A percentile compares a stretch with the other conserved stretches of the same genome.
These are phyloP conservation scores for Rhabdomys pumilio DNA, from an alignment of 2,797 vertebrate species.

Conservation along the genomic window DNA sequence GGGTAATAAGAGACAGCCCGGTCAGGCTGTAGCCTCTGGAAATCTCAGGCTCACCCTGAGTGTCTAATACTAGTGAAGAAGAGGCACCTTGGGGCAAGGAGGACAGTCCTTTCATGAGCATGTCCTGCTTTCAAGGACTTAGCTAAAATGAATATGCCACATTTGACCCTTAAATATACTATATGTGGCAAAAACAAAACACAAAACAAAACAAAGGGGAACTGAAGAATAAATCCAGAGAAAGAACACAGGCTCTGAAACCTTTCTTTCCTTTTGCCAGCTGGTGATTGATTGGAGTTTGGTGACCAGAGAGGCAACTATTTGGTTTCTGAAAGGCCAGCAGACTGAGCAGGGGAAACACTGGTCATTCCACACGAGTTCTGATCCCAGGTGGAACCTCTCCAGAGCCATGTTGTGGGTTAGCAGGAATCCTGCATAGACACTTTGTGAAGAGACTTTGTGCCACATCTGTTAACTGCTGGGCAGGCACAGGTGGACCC, in stretches of 20 bases:
- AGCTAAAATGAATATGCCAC: not conserved
- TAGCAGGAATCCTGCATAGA: not conserved
- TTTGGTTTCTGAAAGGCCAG: constrained; percentile 64
- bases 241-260: not conserved
- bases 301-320: constrained; percentile 73
- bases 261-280: constrained; percentile 22
- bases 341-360: not conserved
- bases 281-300: constrained; percentile 32
- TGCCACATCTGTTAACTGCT: constrained; percentile 67
- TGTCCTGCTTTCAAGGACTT: constrained; percentile 33
- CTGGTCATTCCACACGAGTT: not conserved
- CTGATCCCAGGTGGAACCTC: constrained; percentile 51
- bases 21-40: not conserved
- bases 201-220: not conserved
- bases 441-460: not conserved
- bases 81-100: not conserved
- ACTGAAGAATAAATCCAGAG: constrained; percentile 52
- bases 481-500: constrained; percentile 63
- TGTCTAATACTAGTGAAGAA: not conserved
- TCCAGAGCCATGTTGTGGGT: not conserved
- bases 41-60: not conserved
- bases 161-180: constrained; percentile 74
- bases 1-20: not conserved
- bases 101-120: not conserved
- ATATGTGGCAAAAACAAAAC: not conserved